Evolutionary conservation across 1,140 invertebrate species (phyloP), one percentile per base, ranked within the genome.

Genomic region (Caenorhabditis inopinata): DNA sequence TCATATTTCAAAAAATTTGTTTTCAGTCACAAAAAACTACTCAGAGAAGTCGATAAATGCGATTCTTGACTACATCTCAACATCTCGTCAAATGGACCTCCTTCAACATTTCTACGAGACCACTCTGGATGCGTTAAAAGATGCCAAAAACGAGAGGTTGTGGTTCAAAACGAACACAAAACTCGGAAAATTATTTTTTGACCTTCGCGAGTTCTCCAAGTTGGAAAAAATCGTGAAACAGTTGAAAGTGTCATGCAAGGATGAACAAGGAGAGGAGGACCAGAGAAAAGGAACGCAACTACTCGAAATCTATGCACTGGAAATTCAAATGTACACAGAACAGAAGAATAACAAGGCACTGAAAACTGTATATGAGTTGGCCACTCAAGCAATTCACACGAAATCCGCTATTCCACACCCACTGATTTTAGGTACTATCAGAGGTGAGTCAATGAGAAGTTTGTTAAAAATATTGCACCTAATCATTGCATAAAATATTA

Each of bases 151-250:
- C 91, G 97, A 99, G 90, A 91, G 97, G 84, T 90, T 99, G 42
- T 99, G 97, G 97, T 99, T 99, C 89, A 99, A 99, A 91, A 99
- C 97, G 6, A 99, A 99, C 89, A 98, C 96, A 1, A 99, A 99
- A 91, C 90, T 99, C 82, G 97, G 96, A 25, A 99, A 99, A 90
- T 90, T 99, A 6, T 99, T 99, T 89, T 98, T 96, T 89, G 97
- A 99, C 90, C 91, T 96, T 77, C 94, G 92, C 53, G 96, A 99
- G 89, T 99, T 94, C 87, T 93, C 93, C 62, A 97, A 96, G 91
- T 90, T 99, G 85, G 93, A 95, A 49, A 96, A 95, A 90, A 98
- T 99, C 88, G 90, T 99, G 47, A 98, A 98, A 90, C 96, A 99
- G 89, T 90, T 99, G 49, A 96, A 98, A 89, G 93, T 94, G 85